Base-by-base conservation (phyloP, 2,888 invertebrate species). In the Drosophila diplacantha region DNA sequence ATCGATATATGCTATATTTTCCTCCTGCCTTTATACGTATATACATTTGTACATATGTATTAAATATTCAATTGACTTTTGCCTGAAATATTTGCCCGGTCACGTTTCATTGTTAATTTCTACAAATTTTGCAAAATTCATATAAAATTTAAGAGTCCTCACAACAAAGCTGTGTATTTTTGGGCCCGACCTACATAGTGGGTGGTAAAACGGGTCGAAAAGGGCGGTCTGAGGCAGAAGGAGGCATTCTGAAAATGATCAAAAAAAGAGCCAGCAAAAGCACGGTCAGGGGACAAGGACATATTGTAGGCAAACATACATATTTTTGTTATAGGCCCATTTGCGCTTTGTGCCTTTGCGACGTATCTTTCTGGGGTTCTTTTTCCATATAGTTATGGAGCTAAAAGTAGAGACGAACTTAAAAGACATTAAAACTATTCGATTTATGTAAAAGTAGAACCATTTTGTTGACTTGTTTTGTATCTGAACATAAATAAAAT, bases 41-140 rank as follows among this genome's bases (percentile, higher is more conserved):
- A 22, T 58, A 22, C 20, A 20, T 26, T n/a, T 34, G 14, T 22
- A 47, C 18, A 39, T 52, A 32, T 34, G n/a, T 58, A 58, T 49
- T 49, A 67, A 61, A 69, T 75, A 64, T 67, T 69, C 60, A 69
- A 57, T 65, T 66, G 62, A 66, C 69, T 67, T 72, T 66, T 64
- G 52, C 34, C 53, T 53, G 68, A 75, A 81, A 74, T 64, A 73
- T 81, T 81, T 81, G 79, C 79, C 69, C 47, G 82, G 81, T 83
- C 81, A 81, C 81, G 81, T 81, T 81, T 83, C 69, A 79, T 81
- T 81, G 84, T 82, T 79, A 76, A 83, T 83, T 81, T 81, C 29
- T 72, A 72, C 65, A 79, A 76, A 83, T 75, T 78, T 69, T 58
- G 62, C 51, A 66, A 77, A 78, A 69, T 71, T 69, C 59, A 76